phyloP scores from a whole-genome alignment of 2,113 vertebrate genomes.

The Paramormyrops kingsleyae region DNA sequence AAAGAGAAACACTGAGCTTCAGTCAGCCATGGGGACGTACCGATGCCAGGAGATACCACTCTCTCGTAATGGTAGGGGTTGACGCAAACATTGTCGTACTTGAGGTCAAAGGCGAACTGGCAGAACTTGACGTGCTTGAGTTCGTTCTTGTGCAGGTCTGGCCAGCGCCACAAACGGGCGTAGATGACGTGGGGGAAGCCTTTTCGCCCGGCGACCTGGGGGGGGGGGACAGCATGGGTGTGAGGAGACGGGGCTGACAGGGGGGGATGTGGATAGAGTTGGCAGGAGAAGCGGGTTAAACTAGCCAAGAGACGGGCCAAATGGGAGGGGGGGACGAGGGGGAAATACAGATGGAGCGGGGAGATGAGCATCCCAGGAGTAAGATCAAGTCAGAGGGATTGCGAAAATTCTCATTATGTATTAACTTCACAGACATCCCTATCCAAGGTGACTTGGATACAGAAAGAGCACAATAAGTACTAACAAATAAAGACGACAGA shows the following conservation, averaged over 20 bases:
- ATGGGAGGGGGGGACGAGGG: neutral
- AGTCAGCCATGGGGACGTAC: slow-evolving; percentile 35
- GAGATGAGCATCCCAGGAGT: neutral
- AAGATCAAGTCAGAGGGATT: neutral
- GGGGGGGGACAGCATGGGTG: neutral
- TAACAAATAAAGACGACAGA: neutral
- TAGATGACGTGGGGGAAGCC: slow-evolving; percentile 74
- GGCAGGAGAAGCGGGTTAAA: neutral
- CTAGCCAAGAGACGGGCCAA: neutral
- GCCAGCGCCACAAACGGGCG: slow-evolving; percentile 70
- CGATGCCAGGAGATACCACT: slow-evolving; percentile 54
- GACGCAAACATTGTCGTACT: slow-evolving; percentile 73
- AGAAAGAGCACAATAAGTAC: neutral
- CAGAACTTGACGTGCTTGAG: slow-evolving; percentile 73
- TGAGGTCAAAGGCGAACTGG: slow-evolving; percentile 72
- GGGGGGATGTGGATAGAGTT: neutral
- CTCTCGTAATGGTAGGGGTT: slow-evolving; percentile 76
- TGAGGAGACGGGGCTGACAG: too few species aligned
- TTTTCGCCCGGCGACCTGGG: slow-evolving; percentile 67
- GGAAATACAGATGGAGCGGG: neutral
- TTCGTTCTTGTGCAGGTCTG: slow-evolving; percentile 77
- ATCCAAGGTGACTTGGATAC: neutral
- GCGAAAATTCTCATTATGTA: neutral
- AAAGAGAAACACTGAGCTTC: neutral
- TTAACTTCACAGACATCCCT: neutral